Percentiles rank a stretch among this genome's conserved stretches.
Conservation (phyloP, 2,888 invertebrate genomes). For the Pristionchus japonicus region DNA sequence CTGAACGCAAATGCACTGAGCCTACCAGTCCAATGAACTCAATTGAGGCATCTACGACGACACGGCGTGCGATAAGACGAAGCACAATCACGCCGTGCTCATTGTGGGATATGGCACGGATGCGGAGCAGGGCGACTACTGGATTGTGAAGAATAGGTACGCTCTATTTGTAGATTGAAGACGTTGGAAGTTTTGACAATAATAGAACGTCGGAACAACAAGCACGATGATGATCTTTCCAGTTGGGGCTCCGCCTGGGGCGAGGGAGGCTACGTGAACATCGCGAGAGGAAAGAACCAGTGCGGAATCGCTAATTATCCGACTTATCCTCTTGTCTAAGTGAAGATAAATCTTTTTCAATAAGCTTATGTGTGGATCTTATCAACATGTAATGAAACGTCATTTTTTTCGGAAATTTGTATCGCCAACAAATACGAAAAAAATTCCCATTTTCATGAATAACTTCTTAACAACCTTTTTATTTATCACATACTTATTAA, state of each 20-base stretch:
- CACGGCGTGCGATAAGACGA: not conserved
- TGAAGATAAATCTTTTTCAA: no score
- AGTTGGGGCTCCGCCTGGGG: not conserved
- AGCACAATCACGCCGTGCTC: slow-evolving; percentile 8
- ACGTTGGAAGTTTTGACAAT: no score
- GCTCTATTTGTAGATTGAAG: no score
- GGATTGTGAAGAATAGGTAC: slow-evolving; percentile 6
- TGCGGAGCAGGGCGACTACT: not conserved
- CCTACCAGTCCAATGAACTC: no score
- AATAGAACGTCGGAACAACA: no score
- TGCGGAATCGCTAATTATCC: slow-evolving; percentile 18
- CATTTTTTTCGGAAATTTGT: no score
- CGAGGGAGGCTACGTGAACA: slow-evolving; percentile 26
- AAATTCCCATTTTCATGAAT: not conserved
- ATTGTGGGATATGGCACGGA: not conserved
- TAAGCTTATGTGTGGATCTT: no score
- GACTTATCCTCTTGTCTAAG: not conserved
- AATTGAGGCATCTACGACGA: slow-evolving; percentile 15
- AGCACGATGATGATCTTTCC: not conserved
- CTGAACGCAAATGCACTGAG: no score
- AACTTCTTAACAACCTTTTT: no score
- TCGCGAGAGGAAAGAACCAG: slow-evolving; percentile 7
- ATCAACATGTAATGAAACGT: no score
- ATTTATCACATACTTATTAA: no score
- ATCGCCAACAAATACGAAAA: not conserved